Conservation (phyloP, 2,797 vertebrate genomes). For the Falco peregrinus region DNA sequence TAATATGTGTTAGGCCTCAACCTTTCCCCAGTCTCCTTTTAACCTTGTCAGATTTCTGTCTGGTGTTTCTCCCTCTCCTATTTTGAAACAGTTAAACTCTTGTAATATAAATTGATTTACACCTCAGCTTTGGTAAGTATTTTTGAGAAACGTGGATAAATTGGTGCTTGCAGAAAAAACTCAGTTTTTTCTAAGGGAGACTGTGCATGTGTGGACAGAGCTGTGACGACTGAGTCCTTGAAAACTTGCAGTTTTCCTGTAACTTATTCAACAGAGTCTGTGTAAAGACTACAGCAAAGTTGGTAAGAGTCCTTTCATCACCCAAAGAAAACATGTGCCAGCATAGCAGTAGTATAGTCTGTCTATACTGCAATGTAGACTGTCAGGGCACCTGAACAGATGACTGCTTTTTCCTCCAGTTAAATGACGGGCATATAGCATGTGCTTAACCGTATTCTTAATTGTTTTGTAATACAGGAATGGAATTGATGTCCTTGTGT, state of each 20-base stretch:
- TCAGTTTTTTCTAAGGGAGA: not conserved
- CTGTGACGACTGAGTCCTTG: not conserved
- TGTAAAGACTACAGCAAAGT: not conserved
- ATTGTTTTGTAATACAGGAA: not conserved
- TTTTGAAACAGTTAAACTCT: constrained; percentile 17
- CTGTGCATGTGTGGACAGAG: not conserved
- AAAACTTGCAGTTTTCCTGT: not conserved
- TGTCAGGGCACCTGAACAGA: not conserved
- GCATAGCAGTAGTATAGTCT: not conserved
- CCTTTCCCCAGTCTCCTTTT: constrained; percentile 21
- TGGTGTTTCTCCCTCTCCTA: not conserved
- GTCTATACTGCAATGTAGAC: not conserved
- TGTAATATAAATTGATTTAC: not conserved
- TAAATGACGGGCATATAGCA: not conserved
- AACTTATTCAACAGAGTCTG: not conserved
- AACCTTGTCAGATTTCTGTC: constrained; percentile 24
- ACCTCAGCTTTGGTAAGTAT: not conserved
- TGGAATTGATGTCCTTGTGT: not conserved
- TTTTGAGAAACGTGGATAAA: not conserved
- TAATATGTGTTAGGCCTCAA: not conserved
- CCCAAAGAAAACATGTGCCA: not conserved
- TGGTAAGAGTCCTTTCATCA: not conserved
- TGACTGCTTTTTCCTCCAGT: not conserved
- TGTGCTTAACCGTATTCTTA: not conserved
- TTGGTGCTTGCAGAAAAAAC: not conserved